Base-by-base conservation (phyloP, 1,140 invertebrate species). In the Piezodorus guildinii region DNA sequence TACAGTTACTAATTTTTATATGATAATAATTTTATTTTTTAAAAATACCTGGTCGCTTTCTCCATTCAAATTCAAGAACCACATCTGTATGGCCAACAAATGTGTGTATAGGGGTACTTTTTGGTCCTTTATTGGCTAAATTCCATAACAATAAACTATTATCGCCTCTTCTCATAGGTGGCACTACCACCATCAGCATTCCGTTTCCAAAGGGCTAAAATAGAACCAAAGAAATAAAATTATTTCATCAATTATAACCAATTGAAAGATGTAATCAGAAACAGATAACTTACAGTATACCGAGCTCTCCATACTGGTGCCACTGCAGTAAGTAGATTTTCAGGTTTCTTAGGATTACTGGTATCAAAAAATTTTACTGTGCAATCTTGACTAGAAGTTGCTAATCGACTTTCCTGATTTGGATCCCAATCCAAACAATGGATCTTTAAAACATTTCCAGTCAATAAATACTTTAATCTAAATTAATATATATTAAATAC, bases 331-430 rank as follows among this genome's bases (percentile, higher is more conserved):
- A 96, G 81, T 63, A 87, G 83, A 75, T 83, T 89, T 72, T 94
- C 90, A 12, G 87, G 81, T 70, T 85, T 82, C 67, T 86, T 78
- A 10, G 89, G 86, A 81, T 88, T 91, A 46, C 82, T 86, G 12
- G 90, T 87, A 74, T 96, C 91, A 79, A 95, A 96, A 73, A 95
- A 92, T 77, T 95, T 95, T 2, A 96, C 92, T 51, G 90, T 91
- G 67, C 89, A 87, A 78, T 97, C 94, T 77, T 96, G 92, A 79
- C 91, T 93, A 63, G 88, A 90, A 1, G 92, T 94, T n/a, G 89
- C 89, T 62, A 96, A 74, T 69, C 90, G 86, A 70, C 87, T 87
- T 76, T 93, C 90, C 69, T 85, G 82, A 67, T 81, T 81, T 27
- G 90, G 88, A 77, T 85, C 93, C 94, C 94, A 96, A 73, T 96